Conservation (phyloP, 2,888 invertebrate genomes). For the Drosophila incognita region DNA sequence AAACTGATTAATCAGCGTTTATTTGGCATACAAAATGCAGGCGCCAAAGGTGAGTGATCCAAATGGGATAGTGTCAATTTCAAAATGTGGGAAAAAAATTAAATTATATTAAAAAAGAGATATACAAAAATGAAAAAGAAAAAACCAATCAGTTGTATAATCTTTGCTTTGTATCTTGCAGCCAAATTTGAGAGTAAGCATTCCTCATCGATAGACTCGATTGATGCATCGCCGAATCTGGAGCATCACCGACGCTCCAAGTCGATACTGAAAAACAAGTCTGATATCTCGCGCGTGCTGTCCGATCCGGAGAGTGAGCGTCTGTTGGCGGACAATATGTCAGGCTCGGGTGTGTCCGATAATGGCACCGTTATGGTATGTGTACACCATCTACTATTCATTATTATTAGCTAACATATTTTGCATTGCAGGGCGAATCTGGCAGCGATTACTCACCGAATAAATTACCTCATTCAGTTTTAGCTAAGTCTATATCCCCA, state of each 20-base stretch:
- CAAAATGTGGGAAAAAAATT: background rate
- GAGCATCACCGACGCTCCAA: constrained; percentile 89
- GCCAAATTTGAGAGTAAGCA: constrained; percentile 87
- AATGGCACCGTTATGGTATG: constrained; percentile 85
- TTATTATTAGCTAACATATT: background rate
- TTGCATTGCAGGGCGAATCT: constrained; percentile 87
- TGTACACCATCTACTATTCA: fast-evolving
- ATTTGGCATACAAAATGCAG: constrained; percentile 87
- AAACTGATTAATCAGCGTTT: constrained; percentile 91
- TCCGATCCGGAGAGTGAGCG: constrained; percentile 91
- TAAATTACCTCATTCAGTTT: constrained; percentile 85
- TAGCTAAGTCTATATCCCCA: constrained; percentile 85
- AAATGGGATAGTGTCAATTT: background rate
- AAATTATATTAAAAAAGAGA: background rate
- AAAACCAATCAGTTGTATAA: too few species aligned
- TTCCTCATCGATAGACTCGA: constrained; percentile 89
- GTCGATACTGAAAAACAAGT: constrained; percentile 91
- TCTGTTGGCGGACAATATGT: constrained; percentile 89
- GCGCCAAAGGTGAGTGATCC: constrained; percentile 82
- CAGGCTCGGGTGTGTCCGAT: constrained; percentile 87
- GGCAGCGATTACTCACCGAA: constrained; percentile 89
- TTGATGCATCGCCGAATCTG: constrained; percentile 88
- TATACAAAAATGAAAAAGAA: fast-evolving
- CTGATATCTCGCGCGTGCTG: constrained; percentile 87
- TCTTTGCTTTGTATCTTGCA: constrained; percentile 49